These are phyloP conservation scores for Thymelicus acteon DNA, from an alignment of 2,888 invertebrate species.

Conservation along the genomic window DNA sequence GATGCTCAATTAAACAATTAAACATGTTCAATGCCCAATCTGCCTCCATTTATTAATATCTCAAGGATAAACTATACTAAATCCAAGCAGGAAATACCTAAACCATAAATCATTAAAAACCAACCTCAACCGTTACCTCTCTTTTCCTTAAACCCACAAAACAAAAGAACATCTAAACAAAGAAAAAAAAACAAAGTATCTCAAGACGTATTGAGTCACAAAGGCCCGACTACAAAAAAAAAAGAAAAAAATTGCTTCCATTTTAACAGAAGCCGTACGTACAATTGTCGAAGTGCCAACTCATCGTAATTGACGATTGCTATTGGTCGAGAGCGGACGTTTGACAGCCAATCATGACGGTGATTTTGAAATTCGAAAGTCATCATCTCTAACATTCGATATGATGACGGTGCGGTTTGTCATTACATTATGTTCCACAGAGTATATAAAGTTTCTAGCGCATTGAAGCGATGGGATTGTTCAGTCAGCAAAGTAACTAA, in stretches of 20 bases:
- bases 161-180: neutral
- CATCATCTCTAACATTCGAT: constrained; percentile 79
- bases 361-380: constrained; percentile 77
- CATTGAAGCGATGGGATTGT: no score
- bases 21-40: no score
- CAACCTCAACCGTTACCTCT: neutral
- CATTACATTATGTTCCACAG: constrained; percentile 40
- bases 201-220: constrained; percentile 4
- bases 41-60: no score
- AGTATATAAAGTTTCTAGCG: constrained; percentile 12
- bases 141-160: no score
- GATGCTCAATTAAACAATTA: no score
- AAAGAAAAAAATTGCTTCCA: constrained; percentile 68
- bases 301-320: constrained; percentile 81
- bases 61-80: neutral
- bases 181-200: neutral
- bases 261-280: constrained; percentile 79
- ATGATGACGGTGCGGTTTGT: constrained; percentile 60
- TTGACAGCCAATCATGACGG: constrained; percentile 81
- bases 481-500: no score
- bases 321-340: constrained; percentile 75
- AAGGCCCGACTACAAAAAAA: constrained; percentile 48
- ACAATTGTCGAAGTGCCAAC: constrained; percentile 77
- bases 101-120: neutral
- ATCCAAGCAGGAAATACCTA: neutral